These are phyloP conservation scores for Arremon aurantiirostris DNA, from an alignment of 2,797 vertebrate genomes.

Conservation along the genomic window DNA sequence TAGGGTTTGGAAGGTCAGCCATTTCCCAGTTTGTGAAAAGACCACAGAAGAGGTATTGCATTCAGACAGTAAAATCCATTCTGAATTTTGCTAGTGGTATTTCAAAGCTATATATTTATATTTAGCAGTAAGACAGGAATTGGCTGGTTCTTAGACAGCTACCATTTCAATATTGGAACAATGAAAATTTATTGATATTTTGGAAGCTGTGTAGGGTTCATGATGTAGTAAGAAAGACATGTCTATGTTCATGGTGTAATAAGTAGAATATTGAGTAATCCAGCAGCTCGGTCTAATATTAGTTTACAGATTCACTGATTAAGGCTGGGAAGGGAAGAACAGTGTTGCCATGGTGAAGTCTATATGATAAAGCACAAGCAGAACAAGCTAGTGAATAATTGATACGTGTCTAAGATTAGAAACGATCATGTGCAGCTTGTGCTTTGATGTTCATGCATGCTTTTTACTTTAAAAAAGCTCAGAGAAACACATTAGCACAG, in stretches of 20 bases:
- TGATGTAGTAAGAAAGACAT: neutral
- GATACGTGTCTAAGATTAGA: slow-evolving; percentile 81
- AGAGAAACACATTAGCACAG: neutral
- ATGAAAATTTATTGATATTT: neutral
- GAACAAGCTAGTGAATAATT: slow-evolving; percentile 82
- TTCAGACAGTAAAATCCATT: neutral
- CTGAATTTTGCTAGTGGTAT: neutral
- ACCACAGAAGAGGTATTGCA: neutral
- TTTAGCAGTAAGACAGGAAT: neutral
- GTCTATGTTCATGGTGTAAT: neutral
- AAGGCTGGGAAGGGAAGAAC: slow-evolving; percentile 13
- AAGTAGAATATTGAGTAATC: slow-evolving; percentile 15
- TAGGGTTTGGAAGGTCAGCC: neutral
- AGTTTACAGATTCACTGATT: slow-evolving; percentile 50
- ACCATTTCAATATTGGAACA: neutral
- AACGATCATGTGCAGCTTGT: slow-evolving; percentile 71
- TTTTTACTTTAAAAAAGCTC: slow-evolving; percentile 3
- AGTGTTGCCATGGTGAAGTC: slow-evolving; percentile 84
- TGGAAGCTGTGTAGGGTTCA: neutral
- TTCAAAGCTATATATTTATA: neutral
- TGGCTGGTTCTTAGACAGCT: neutral
- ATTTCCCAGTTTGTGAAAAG: neutral
- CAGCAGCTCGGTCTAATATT: slow-evolving; percentile 28
- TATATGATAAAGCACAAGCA: slow-evolving; percentile 73
- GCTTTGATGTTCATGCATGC: slow-evolving; percentile 46